Evolutionary conservation across 1,140 invertebrate genomes (phyloP), one percentile per base, ranked within the genome.

Genomic region (Scaptomyza hsui): DNA sequence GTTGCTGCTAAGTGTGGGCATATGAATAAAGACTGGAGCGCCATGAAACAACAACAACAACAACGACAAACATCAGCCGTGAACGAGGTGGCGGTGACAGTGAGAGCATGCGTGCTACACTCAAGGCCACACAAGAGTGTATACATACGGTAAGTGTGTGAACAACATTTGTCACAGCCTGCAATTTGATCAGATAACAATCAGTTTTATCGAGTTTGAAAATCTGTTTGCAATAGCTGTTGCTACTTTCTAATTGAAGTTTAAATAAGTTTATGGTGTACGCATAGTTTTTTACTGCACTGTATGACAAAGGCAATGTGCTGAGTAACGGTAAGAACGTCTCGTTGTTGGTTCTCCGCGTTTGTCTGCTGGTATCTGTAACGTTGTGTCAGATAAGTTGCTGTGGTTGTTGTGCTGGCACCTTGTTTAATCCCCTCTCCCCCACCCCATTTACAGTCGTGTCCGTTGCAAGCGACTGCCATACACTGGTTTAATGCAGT

Each of bases 1-100:
- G 4, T 29, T 47, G 29, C 19, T 29, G 41, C 35, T 64, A 41
- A 63, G 55, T 64, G 65, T 75, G 59, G 64, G 56, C 45, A 74
- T 47, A 32, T 37, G 32, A n/a, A 37, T 56, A 49, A 63, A 65
- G 64, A 69, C 56, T 21, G 21, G 32, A 57, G 21, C 44, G 52
- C 48, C 37, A 56, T 56, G 53, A 29, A 41, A 63, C 48, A 52
- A 47, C 59, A 42, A 29, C 10, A 21, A 32, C 29, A 37, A 37
- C 32, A 37, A 37, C 32, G 4, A n/a, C 32, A 6, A 24, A 24
- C 24, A 37, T 1, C 55, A 57, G 55, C 41, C 21, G 24, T 21
- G 41, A 15, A 29, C 24, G 53, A 32, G 41, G 24, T 29, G 24
- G 24, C 15, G 42, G 15, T 37, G 32, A 37, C 55, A 29, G 26